Percentiles rank a stretch among this genome's conserved stretches.
These are phyloP conservation scores for Haliaeetus leucogaster DNA, from an alignment of 2,113 vertebrate species.

Conservation along the genomic window DNA sequence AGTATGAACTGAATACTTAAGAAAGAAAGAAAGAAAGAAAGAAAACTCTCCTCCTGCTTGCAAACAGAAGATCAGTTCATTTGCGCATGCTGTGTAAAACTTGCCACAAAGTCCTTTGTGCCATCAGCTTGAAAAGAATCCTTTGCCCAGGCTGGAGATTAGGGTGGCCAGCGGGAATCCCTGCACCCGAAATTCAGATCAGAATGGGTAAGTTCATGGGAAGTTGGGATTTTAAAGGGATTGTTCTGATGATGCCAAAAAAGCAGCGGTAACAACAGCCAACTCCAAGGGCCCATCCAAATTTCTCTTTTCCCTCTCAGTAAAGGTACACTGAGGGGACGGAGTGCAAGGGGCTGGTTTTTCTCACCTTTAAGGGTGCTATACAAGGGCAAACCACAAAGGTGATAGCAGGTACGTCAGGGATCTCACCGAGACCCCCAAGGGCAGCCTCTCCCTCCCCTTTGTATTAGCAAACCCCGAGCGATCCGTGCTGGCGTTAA, in stretches of 20 bases:
- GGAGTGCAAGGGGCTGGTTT: neutral
- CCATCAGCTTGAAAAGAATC: constrained; percentile 45
- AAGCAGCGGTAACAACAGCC: neutral
- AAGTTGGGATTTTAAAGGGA: constrained; percentile 60
- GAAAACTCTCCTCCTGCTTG: constrained; percentile 30
- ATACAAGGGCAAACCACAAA: accelerated
- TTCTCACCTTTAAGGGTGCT: neutral
- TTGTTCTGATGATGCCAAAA: constrained; percentile 52
- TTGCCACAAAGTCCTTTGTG: constrained; percentile 53
- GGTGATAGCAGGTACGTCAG: neutral
- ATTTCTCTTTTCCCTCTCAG: neutral
- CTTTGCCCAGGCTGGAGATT: constrained; percentile 48
- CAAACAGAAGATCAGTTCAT: constrained; percentile 42
- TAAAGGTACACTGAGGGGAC: accelerated
- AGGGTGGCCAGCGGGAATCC: constrained; percentile 62
- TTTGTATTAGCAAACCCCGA: neutral
- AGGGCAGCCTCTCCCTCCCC: neutral
- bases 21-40: neutral
- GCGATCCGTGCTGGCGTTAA: accelerated
- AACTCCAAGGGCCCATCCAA: neutral
- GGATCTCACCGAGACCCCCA: accelerated
- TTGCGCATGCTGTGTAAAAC: constrained; percentile 37
- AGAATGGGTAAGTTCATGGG: constrained; percentile 67
- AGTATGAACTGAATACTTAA: constrained; percentile 32
- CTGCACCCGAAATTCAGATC: constrained; percentile 60